Evolutionary conservation across 2,113 vertebrate genomes (phyloP), one percentile per base, ranked within the genome.

Genomic region (Takifugu flavidus): DNA sequence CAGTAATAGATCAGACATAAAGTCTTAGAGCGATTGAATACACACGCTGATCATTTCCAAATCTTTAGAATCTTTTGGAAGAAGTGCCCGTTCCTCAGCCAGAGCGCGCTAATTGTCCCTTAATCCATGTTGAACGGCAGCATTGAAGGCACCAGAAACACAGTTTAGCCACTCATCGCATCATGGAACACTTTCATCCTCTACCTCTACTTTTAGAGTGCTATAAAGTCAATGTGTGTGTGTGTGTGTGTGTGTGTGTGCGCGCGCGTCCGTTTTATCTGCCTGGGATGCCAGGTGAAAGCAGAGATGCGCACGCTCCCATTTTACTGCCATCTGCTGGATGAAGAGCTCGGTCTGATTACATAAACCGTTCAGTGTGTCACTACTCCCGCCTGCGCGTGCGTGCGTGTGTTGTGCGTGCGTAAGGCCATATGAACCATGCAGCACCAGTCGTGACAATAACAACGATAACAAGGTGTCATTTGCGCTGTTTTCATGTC

Each of bases 321-420:
- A 80, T 84, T 85, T 86, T 85, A 87, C 78, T 79, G 89, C 89
- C 90, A 89, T 88, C 91, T 91, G 87, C 88, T 83, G 90, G 89
- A 84, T 85, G 81, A 70, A 75, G 72, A 78, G 70, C 71, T 54
- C n/a, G 59, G 47, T 7, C 74, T 67, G 85, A 82, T 90, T 87
- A 89, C 87, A 86, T 87, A 87, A 91, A 89, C 66, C 70, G 60
- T 76, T 78, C 74, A 84, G 77, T 80, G 80, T 86, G 79, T 83
- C 82, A 83, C 84, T 82, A 68, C 78, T 62, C 59, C 53, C 42
- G 59, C 8, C 65, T 12, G 64, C 15, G 65, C 12, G 72, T 14
- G 62, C 6, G 59, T 42, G 56, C 1, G 65, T 52, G 72, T 45
- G 63, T 20, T 13, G 69, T 72, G 70, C 59, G 65, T 68, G 67